Conservation (phyloP, 35 echinoderm and acorn worm species). For the Heliocidaris erythrogramma region DNA sequence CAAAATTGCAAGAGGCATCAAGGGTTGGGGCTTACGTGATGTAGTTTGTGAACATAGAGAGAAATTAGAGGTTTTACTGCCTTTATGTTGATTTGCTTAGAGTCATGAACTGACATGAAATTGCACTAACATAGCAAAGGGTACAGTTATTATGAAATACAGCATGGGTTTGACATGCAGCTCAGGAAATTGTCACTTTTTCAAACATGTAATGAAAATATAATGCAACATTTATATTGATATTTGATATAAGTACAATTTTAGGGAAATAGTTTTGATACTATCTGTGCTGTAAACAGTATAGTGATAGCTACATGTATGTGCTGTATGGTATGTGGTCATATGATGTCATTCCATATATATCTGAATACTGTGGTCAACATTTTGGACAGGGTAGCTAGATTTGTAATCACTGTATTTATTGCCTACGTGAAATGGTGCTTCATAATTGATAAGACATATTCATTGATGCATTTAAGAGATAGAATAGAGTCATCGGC, state of each 20-base stretch:
- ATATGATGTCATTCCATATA: neutral
- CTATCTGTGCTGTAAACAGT: neutral
- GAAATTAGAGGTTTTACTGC: neutral
- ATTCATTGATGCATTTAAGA: no score
- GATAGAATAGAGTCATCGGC: no score
- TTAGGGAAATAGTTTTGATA: no score
- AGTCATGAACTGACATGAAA: neutral
- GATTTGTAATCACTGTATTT: neutral
- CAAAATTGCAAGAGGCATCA: neutral
- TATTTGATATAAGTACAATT: neutral
- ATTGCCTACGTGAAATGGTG: no score
- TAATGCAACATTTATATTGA: neutral
- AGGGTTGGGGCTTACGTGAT: neutral
- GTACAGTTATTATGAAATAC: neutral
- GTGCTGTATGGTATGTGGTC: neutral
- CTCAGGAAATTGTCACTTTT: neutral
- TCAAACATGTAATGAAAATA: neutral
- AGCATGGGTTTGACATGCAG: neutral
- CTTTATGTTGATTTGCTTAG: no score
- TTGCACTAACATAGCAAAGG: neutral
- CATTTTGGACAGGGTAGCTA: neutral
- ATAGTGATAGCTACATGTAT: neutral
- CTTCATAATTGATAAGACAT: no score
- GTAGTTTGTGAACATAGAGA: neutral
- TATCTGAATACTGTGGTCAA: neutral